Conservation (phyloP, 2,888 invertebrate species). For the Caenorhabditis sp. region DNA sequence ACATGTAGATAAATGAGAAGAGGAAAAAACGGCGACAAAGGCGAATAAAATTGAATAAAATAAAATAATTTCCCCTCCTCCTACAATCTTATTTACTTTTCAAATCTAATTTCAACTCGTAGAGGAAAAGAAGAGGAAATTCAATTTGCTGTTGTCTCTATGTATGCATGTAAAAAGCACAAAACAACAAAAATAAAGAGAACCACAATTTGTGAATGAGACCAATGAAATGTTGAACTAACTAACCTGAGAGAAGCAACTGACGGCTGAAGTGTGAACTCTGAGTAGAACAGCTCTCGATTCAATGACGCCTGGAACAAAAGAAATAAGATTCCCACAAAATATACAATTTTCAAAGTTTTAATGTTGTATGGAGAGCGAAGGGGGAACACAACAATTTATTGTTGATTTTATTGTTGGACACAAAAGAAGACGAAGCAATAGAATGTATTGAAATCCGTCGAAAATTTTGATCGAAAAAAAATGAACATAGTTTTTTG, state of each 20-base stretch:
- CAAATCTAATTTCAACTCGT: neutral
- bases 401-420: conserved; percentile 1
- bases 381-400: neutral
- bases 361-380: neutral
- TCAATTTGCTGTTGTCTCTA: neutral
- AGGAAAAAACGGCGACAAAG: neutral
- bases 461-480: neutral
- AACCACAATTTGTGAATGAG: too few species aligned
- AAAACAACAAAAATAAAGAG: neutral
- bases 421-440: neutral
- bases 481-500: too few species aligned
- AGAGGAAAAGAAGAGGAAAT: neutral
- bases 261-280: conserved; percentile 74
- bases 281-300: conserved; percentile 75
- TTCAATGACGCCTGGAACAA: conserved; percentile 33
- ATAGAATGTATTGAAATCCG: neutral
- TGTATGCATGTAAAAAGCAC: neutral
- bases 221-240: neutral
- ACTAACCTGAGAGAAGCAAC: conserved; percentile 74
- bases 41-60: neutral
- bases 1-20: too few species aligned
- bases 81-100: neutral
- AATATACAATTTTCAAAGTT: neutral
- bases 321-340: neutral
- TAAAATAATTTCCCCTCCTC: neutral